Base-by-base conservation (phyloP, 2,888 invertebrate genomes). In the Arctia plantaginis region DNA sequence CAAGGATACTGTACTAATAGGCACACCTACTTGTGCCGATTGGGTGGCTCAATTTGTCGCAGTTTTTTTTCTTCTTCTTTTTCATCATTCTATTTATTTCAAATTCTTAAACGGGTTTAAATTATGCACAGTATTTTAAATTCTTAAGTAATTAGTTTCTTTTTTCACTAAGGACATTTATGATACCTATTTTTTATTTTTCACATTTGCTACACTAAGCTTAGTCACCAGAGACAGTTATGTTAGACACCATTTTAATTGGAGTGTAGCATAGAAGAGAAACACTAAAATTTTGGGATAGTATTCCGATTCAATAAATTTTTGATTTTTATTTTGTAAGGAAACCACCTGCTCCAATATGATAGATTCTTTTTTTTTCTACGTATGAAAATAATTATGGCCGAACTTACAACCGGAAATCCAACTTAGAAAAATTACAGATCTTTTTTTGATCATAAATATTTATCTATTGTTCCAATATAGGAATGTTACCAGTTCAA, bases 1-100 rank as follows among this genome's bases (percentile, higher is more conserved):
- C 82, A 82, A 81, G 82, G 82, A 73, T 77, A 30, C 27, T 27
- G 27, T 23, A 12, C 20, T 62, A 59, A 62, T 13, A 41, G 70
- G 41, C 70, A 70, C 62, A 62, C 30, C 30, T 70, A 41, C 30
- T 44, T 69, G 69, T 51, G 51, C 10, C n/a, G 51, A 55, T n/a
- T 10, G 51, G 10, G 51, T 55, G 51, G n/a, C n/a, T 55, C 51
- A 55, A 55, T 55, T 55, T 55, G 51, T 55, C 51, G 10, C n/a
- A 62, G 62, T 62, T 62, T 30, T 62, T 62, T 30, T 18, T 30
- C 30, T 62, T 7, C 62, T 30, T 62, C 18, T 13, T 18, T 62
- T 30, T 30, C 30, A 30, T 62, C 30, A 30, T 62, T 27, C 1
- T 62, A 30, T 6, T 30, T 62, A 27, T 18, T 30, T 27, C 4